Base-by-base conservation (phyloP, 2,888 invertebrate species). In the Nemoura dubitans region DNA sequence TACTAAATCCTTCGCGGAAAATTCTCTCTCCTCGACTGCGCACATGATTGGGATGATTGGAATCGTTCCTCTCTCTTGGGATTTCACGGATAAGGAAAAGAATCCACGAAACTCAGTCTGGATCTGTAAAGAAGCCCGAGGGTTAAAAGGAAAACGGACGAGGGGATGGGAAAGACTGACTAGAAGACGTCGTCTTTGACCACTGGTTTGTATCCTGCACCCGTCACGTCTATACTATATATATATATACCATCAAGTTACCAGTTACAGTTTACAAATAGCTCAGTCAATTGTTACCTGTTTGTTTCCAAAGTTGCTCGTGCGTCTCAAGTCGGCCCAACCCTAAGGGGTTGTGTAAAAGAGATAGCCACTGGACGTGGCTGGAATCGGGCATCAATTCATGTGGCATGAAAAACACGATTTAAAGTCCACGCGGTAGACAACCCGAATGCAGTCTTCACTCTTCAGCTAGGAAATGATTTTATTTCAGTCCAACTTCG, bases 231-330 rank as follows among this genome's bases (percentile, higher is more conserved):
- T 78, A 78, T 28, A 76, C 26, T n/a, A n/a, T n/a, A n/a, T n/a
- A n/a, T n/a, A 25, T 21, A 21, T 16, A 80, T 16, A n/a, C 84
- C 28, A 84, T 26, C 84, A 84, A 81, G 84, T 84, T 84, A 84
- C 84, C 59, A 76, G 76, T 43, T 76, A 28, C 87, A 87, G 87
- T 87, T 85, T 87, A 87, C 87, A 87, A 87, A 87, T 87, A 87
- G 85, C 85, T 81, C 85, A 83, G 83, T 78, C 85, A 86, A 87
- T 87, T 87, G 87, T 85, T 86, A 80, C 26, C 84, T 86, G 86
- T 87, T 87, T 83, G 83, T 86, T 87, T 86, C 82, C 85, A 25
- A 84, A 43, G 25, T 77, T 86, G 29, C 78, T 43, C 87, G 85
- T 87, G 87, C 87, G 81, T 30, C 27, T 78, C 28, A n/a, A 26